A percentile compares a stretch with the other conserved stretches of the same genome.
Conservation (phyloP, 2,888 invertebrate species). For the Dastarcus helophoroides region DNA sequence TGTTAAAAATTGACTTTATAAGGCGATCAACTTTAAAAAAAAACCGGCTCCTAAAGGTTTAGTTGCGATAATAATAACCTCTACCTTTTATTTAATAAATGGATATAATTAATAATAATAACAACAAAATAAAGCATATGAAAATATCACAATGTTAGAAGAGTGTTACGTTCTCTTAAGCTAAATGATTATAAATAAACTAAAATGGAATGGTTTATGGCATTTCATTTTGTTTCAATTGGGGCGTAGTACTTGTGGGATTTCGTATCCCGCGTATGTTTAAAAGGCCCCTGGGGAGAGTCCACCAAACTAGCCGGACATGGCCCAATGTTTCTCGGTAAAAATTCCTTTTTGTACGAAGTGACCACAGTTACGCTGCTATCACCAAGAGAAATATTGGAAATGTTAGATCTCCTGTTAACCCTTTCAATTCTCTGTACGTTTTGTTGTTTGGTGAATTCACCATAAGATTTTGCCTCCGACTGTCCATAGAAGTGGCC, state of each 20-base stretch:
- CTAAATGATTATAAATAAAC: no score
- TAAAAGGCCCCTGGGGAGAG: constrained; percentile 63
- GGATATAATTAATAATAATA: no score
- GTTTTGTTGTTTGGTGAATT: constrained; percentile 43
- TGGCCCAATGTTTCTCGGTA: constrained; percentile 57
- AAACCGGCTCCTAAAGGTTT: no score
- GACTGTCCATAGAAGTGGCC: constrained; percentile 64
- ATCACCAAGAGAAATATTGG: constrained; percentile 67
- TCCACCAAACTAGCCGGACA: constrained; percentile 73
- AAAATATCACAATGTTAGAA: constrained; percentile 1
- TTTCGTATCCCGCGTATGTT: constrained; percentile 73
- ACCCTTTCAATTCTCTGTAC: constrained; percentile 47
- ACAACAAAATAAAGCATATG: background rate
- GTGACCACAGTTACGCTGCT: constrained; percentile 45
- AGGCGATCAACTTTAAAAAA: no score
- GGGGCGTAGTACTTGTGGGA: constrained; percentile 76
- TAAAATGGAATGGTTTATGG: no score
- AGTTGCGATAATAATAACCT: no score
- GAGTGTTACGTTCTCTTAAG: no score
- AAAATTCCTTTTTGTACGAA: constrained; percentile 68
- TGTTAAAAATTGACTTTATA: no score
- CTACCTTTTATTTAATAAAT: no score
- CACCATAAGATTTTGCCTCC: constrained; percentile 59
- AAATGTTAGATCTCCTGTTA: constrained; percentile 55
- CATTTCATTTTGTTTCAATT: constrained; percentile 35